These are phyloP conservation scores for Pristis pectinata DNA, from an alignment of 2,797 vertebrate species.

Conservation along the genomic window DNA sequence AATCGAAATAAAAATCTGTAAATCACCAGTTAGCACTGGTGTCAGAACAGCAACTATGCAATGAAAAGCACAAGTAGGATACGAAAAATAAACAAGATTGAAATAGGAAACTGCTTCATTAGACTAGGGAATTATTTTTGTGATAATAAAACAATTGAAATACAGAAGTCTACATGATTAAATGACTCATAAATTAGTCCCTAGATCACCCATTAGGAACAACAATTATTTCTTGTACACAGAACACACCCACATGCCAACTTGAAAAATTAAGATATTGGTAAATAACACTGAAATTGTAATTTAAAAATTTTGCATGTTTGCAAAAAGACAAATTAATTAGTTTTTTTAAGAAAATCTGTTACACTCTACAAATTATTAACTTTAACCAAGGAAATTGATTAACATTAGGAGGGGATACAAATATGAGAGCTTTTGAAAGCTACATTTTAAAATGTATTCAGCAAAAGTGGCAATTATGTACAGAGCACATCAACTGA, in stretches of 20 bases:
- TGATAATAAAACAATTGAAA: not conserved
- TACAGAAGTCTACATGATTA: slow-evolving; percentile 19
- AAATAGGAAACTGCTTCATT: not conserved
- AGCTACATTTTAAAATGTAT: not conserved
- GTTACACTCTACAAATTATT: not conserved
- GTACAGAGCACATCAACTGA: not conserved
- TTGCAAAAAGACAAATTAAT: not conserved
- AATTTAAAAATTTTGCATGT: not conserved
- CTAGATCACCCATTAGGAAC: slow-evolving; percentile 19
- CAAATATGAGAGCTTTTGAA: not conserved
- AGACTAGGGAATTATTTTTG: not conserved
- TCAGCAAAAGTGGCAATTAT: slow-evolving; percentile 15
- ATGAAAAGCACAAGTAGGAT: not conserved
- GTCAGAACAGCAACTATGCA: not conserved
- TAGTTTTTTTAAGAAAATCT: not conserved
- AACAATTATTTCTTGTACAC: slow-evolving; percentile 14
- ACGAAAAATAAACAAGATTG: not conserved
- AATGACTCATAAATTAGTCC: not conserved
- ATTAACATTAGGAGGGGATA: not conserved
- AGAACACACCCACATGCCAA: slow-evolving; percentile 13
- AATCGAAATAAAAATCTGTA: not conserved
- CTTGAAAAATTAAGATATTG: not conserved
- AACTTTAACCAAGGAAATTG: not conserved
- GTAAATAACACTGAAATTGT: not conserved
- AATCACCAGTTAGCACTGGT: not conserved